phyloP scores from a whole-genome alignment of 2,888 invertebrate species.

The Cylloceria caligata region DNA sequence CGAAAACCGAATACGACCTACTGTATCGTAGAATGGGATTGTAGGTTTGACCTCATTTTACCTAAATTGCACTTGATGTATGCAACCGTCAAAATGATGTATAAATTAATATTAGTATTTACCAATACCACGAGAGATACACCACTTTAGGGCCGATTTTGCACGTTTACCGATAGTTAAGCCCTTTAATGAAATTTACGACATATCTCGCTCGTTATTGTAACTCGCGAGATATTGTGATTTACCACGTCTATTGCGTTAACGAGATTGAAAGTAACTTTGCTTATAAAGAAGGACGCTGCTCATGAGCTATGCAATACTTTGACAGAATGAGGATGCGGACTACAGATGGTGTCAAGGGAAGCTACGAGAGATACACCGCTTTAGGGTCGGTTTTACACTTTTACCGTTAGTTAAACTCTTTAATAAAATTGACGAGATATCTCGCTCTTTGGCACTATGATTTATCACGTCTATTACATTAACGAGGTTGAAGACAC shows the following conservation, averaged over 20 bases:
- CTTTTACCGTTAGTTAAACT: neutral
- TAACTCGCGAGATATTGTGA: neutral
- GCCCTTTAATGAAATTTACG: neutral
- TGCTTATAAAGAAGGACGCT: neutral
- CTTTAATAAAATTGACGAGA: neutral
- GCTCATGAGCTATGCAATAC: neutral
- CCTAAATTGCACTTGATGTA: neutral
- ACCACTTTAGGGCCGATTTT: neutral
- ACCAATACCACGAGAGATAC: neutral
- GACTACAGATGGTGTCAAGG: neutral
- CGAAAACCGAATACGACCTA: too few species aligned
- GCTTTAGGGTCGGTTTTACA: neutral
- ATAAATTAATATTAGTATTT: neutral
- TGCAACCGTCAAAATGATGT: neutral
- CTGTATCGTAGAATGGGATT: neutral
- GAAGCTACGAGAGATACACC: neutral
- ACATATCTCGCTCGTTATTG: neutral
- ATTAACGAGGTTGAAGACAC: neutral
- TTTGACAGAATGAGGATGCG: neutral
- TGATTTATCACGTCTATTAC: neutral
- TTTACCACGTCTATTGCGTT: neutral
- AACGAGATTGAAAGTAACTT: neutral
- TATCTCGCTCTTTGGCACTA: neutral
- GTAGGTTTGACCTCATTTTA: neutral
- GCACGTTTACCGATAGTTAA: neutral